Evolutionary conservation across 30 jellyfish, hydroid and myxozoan species (phyloP).

Genomic region (Turritopsis rubra): DNA sequence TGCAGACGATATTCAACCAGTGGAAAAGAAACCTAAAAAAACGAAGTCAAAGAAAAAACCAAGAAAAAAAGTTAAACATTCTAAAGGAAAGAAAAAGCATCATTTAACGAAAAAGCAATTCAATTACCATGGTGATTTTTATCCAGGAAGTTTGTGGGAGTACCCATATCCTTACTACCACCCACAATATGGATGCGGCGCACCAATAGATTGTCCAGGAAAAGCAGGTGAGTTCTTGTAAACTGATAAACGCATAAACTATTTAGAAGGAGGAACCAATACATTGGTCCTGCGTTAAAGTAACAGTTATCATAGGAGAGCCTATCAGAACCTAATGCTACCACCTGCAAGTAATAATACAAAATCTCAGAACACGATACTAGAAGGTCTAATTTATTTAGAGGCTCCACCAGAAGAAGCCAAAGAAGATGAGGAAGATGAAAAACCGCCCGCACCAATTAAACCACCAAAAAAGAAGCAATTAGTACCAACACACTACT

Average conservation of each 20-base stretch:
- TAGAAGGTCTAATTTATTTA: no score
- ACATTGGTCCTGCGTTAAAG: no score
- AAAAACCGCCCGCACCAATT: not conserved
- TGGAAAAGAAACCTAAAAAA: not conserved
- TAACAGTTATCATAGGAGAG: no score
- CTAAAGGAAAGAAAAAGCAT: not conserved
- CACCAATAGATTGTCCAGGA: slow-evolving; percentile 11
- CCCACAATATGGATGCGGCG: slow-evolving; percentile 54
- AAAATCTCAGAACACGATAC: no score
- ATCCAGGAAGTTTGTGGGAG: slow-evolving; percentile 91
- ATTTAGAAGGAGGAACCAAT: no score
- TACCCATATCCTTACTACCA: slow-evolving; percentile 92
- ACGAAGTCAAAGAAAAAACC: not conserved
- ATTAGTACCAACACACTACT: slow-evolving; percentile 31
- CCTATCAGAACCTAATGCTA: no score
- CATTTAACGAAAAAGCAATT: slow-evolving; percentile 19
- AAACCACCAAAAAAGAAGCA: slow-evolving; percentile 15
- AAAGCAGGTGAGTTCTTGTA: not conserved
- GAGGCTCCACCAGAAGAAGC: slow-evolving; percentile 23
- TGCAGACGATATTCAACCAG: not conserved
- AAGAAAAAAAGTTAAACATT: not conserved
- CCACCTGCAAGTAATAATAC: no score
- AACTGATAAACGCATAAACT: no score
- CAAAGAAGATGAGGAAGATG: slow-evolving; percentile 19
- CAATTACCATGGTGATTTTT: slow-evolving; percentile 39